Evolutionary conservation across 2,888 invertebrate genomes (phyloP).

Genomic region (Acrobasis consociella): DNA sequence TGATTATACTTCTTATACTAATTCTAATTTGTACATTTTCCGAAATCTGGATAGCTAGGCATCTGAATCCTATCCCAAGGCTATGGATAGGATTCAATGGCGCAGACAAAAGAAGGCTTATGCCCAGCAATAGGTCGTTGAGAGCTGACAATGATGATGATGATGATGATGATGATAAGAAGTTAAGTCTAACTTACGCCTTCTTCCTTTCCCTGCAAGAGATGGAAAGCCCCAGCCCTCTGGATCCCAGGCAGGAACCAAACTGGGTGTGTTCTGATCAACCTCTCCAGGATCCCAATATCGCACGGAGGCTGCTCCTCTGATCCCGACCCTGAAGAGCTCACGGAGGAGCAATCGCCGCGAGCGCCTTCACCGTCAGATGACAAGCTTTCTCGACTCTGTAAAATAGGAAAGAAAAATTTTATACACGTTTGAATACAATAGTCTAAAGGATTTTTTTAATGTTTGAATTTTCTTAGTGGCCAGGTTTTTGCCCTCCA

Average conservation of each 20-base stretch:
- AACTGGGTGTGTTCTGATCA: constrained; percentile 95
- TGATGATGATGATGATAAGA: too few relatives aligned
- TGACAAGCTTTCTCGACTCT: constrained; percentile 86
- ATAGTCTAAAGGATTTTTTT: too few relatives aligned
- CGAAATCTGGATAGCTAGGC: too few relatives aligned
- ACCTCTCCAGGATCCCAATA: constrained; percentile 92
- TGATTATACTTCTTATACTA: too few relatives aligned
- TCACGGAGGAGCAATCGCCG: constrained; percentile 83
- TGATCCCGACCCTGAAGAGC: constrained; percentile 79
- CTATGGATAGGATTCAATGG: too few relatives aligned
- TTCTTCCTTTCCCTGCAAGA: constrained; percentile 95
- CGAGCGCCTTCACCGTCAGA: constrained; percentile 84
- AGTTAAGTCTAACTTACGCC: constrained; percentile 85
- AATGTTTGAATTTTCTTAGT: too few relatives aligned
- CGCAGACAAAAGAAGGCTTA: too few relatives aligned
- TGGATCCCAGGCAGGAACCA: constrained; percentile 98
- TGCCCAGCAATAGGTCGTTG: too few relatives aligned
- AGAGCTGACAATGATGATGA: too few relatives aligned
- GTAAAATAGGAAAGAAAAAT: constrained; percentile 30
- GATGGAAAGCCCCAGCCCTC: constrained; percentile 95
- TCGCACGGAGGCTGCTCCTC: constrained; percentile 91
- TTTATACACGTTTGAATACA: neutral
- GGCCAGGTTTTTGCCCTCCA: too few relatives aligned
- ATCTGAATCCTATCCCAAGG: too few relatives aligned
- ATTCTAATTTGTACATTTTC: too few relatives aligned